Evolutionary conservation across 2,797 vertebrate genomes (phyloP).

Genomic region (Lepus townsendii): DNA sequence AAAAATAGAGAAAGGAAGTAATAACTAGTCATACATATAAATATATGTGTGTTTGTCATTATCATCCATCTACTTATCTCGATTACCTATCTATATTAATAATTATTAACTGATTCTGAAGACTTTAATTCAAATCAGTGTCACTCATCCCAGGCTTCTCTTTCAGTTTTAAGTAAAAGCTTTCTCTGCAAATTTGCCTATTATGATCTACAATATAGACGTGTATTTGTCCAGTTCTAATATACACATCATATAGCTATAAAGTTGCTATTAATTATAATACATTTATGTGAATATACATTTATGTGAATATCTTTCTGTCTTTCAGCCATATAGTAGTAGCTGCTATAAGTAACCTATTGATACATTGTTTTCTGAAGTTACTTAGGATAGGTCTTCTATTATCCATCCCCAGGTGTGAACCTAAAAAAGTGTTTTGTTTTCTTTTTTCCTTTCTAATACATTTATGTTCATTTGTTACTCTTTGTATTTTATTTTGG

Average conservation of each 20-base stretch:
- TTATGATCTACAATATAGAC: neutral
- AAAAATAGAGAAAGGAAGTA: no score
- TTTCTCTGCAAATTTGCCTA: neutral
- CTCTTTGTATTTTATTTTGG: neutral
- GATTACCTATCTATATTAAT: neutral
- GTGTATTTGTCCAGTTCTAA: neutral
- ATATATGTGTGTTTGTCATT: neutral
- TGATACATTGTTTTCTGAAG: neutral
- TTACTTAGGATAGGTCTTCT: neutral
- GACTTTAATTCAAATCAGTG: neutral
- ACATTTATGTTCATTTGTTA: neutral
- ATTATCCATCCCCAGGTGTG: neutral
- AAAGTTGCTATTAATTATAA: neutral
- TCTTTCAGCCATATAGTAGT: neutral
- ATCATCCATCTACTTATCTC: neutral
- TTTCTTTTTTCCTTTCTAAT: neutral
- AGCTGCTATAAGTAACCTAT: neutral
- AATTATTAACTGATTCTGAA: neutral
- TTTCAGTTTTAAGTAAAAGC: neutral
- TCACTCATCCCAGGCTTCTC: neutral
- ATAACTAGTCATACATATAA: no score
- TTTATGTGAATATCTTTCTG: neutral
- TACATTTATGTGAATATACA: neutral
- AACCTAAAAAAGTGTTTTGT: neutral
- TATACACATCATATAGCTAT: neutral